phyloP scores from a whole-genome alignment of 2,888 invertebrate species.

The Ditula angustiorana region DNA sequence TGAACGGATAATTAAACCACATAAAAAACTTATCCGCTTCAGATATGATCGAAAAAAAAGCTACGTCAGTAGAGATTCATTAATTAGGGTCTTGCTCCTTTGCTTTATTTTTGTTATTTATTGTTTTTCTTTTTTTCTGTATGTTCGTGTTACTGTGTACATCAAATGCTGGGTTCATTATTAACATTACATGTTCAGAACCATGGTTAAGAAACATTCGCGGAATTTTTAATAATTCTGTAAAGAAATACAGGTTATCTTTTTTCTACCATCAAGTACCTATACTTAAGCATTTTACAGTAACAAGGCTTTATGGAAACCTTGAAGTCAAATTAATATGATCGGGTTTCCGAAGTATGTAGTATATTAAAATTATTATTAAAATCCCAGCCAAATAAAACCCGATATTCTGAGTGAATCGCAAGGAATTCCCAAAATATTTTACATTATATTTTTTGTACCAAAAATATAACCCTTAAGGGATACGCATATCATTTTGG shows the following conservation, averaged over 20 bases:
- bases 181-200: no score
- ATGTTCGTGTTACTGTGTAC: no score
- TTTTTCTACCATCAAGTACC: no score
- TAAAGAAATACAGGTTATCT: no score
- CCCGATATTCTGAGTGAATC: background rate
- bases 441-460: background rate
- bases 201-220: no score
- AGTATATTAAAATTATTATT: background rate
- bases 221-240: no score
- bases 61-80: background rate
- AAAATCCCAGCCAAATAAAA: background rate
- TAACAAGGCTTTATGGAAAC: no score
- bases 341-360: background rate
- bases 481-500: background rate
- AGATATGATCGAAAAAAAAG: background rate
- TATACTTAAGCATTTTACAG: no score
- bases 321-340: no score
- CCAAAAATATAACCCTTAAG: conserved; percentile 1
- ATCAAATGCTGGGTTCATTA: background rate
- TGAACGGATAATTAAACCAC: background rate
- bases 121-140: background rate
- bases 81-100: background rate
- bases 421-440: background rate
- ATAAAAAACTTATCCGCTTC: background rate
- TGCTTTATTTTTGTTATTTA: background rate